Conservation (phyloP, 2,888 invertebrate species). For the Tipula vernalis region DNA sequence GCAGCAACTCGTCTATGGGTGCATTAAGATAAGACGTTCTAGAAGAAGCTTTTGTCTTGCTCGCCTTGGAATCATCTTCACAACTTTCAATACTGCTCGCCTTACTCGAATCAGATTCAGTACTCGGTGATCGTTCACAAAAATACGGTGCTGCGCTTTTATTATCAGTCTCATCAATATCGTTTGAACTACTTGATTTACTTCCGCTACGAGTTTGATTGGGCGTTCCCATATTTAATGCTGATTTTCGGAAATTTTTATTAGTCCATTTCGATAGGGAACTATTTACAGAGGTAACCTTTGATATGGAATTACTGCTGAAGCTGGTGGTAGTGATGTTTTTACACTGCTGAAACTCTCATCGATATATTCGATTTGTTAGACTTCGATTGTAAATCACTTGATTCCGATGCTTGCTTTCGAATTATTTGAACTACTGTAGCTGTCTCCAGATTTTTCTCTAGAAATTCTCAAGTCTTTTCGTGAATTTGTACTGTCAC, state of each 20-base stretch:
- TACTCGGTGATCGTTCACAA: constrained; percentile 36
- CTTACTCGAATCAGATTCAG: constrained; percentile 39
- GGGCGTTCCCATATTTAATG: constrained; percentile 49
- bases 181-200: constrained; percentile 20
- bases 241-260: constrained; percentile 63
- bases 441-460: not conserved
- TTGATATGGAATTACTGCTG: constrained; percentile 33
- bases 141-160: not conserved
- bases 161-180: not conserved
- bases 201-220: constrained; percentile 34
- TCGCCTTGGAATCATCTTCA: constrained; percentile 32
- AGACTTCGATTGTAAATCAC: not conserved
- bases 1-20: constrained; percentile 41
- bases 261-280: constrained; percentile 41
- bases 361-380: not conserved
- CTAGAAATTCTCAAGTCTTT: not conserved
- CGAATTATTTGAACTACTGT: constrained; percentile 8
- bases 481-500: not conserved
- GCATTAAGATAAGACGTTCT: constrained; percentile 39
- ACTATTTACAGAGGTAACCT: constrained; percentile 35
- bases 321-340: constrained; percentile 22
- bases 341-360: constrained; percentile 5
- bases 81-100: constrained; percentile 29
- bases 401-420: constrained; percentile 14
- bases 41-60: constrained; percentile 28